phyloP scores from a whole-genome alignment of 1,140 invertebrate genomes.

The Cotesia typhae region DNA sequence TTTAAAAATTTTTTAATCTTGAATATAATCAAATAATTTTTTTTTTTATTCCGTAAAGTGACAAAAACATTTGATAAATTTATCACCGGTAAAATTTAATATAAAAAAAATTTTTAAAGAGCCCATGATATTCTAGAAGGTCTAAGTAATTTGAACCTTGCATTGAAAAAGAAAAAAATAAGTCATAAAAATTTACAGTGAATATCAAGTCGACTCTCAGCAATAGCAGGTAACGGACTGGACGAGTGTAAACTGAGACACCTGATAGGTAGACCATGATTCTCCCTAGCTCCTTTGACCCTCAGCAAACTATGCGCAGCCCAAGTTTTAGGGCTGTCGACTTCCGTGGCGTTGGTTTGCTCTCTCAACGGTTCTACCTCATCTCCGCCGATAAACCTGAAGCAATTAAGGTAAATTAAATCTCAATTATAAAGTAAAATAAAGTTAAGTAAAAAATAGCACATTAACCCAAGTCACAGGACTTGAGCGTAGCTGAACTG shows the following conservation, averaged over 20 bases:
- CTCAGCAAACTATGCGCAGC: conserved; percentile 83
- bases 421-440: neutral
- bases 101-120: too few species aligned
- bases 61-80: too few species aligned
- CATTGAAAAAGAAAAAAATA: conserved; percentile 6
- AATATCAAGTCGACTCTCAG: conserved; percentile 79
- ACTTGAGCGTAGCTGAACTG: conserved; percentile 40
- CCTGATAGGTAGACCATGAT: conserved; percentile 78
- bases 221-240: conserved; percentile 73
- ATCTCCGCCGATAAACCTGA: conserved; percentile 70
- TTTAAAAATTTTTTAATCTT: too few species aligned
- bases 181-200: conserved; percentile 71
- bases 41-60: too few species aligned
- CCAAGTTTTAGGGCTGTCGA: conserved; percentile 83
- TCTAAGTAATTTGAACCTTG: neutral
- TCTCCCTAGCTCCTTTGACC: conserved; percentile 77
- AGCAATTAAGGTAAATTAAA: conserved; percentile 29
- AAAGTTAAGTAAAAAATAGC: neutral
- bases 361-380: conserved; percentile 71
- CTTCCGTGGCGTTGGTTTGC: conserved; percentile 85
- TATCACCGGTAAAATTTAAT: too few species aligned
- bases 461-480: neutral
- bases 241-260: conserved; percentile 86
- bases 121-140: too few species aligned
- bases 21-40: too few species aligned